A percentile compares a stretch with the other conserved stretches of the same genome.
phyloP scores from a whole-genome alignment of 2,888 invertebrate species.

The Hipparchia semele region DNA sequence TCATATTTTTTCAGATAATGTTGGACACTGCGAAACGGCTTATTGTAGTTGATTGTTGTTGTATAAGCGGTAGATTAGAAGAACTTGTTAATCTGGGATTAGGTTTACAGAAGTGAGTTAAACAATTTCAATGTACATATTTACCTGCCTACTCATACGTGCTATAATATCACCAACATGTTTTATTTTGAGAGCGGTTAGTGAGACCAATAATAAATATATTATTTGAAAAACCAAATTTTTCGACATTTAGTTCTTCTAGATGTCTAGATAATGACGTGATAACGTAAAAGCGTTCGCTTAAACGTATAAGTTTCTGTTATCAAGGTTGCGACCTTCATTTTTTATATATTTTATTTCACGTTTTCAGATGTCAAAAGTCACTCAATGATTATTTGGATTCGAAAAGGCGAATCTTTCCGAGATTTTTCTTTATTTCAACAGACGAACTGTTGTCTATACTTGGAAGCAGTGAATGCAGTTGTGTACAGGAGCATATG shows the following conservation, averaged over 20 bases:
- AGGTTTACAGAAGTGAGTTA: conserved; percentile 87
- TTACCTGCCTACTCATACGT: background rate
- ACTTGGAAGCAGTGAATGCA: conserved; percentile 92
- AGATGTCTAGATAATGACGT: too few species aligned
- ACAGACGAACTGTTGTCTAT: conserved; percentile 96
- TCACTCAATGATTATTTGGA: conserved; percentile 95
- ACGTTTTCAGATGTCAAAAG: conserved; percentile 87
- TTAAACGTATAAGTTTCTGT: too few species aligned
- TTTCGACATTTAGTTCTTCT: too few species aligned
- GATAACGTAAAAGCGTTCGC: too few species aligned
- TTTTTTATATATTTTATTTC: too few species aligned
- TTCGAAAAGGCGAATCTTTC: conserved; percentile 93
- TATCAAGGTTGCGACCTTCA: too few species aligned
- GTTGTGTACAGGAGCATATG: conserved; percentile 95
- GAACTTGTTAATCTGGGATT: conserved; percentile 89
- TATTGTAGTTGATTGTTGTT: conserved; percentile 91
- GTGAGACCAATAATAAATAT: too few species aligned
- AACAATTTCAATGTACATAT: background rate
- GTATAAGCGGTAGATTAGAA: conserved; percentile 86
- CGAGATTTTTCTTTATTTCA: conserved; percentile 96
- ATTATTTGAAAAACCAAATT: too few species aligned
- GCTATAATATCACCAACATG: too few species aligned
- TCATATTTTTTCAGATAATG: conserved; percentile 86
- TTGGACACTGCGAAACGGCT: conserved; percentile 90
- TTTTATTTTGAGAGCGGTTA: too few species aligned